Percentiles rank a stretch among this genome's conserved stretches.
phyloP scores from a whole-genome alignment of 2,113 vertebrate genomes.

The Panthera tigris region DNA sequence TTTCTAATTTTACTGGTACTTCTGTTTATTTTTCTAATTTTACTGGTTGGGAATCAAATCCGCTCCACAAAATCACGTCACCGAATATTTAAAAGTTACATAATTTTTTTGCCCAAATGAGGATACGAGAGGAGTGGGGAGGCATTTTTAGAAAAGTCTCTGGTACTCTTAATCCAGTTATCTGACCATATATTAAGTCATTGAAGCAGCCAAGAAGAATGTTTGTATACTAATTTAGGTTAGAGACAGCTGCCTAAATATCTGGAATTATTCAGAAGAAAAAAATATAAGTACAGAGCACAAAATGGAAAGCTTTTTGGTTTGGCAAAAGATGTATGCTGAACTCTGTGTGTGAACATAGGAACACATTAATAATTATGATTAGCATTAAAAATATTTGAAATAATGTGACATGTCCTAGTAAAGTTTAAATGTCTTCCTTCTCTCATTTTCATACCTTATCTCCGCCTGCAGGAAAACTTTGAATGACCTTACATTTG shows the following conservation, averaged over 20 bases:
- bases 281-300: neutral
- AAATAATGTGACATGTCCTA: neutral
- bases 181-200: neutral
- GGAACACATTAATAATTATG: neutral
- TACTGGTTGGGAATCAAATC: neutral
- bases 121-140: neutral
- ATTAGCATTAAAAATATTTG: neutral
- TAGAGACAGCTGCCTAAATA: neutral
- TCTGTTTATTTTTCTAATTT: neutral
- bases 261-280: neutral
- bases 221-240: neutral
- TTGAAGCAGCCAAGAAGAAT: neutral
- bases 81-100: neutral
- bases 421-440: neutral
- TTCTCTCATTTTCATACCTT: neutral
- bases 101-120: neutral
- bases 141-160: neutral
- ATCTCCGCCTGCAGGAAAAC: neutral
- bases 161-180: neutral
- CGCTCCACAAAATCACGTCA: neutral
- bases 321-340: neutral
- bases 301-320: neutral
- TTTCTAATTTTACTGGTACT: neutral
- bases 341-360: neutral
- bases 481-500: neutral